phyloP scores from a whole-genome alignment of 2,113 vertebrate genomes.

The Desmodus rotundus region DNA sequence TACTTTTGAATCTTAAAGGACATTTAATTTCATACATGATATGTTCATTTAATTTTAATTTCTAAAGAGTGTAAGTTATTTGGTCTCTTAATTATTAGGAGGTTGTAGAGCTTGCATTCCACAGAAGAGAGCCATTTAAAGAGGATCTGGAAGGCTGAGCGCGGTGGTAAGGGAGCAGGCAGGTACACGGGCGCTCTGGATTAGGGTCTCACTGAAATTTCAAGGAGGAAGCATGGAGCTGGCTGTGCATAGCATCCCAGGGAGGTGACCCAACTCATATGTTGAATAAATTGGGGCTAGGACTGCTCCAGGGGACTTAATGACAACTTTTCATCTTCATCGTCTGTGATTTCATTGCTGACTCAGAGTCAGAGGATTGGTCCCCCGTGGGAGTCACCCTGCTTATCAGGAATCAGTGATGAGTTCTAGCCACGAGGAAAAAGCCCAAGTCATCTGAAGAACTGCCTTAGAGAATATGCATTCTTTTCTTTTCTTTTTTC shows the following conservation, averaged over 20 bases:
- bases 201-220: conserved; percentile 40
- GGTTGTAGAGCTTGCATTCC: conserved; percentile 4
- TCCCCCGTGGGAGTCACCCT: neutral
- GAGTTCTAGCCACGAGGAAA: neutral
- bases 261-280: neutral
- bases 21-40: neutral
- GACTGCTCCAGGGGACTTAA: neutral
- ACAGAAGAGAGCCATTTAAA: conserved; percentile 46
- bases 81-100: conserved; percentile 32
- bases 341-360: conserved; percentile 6
- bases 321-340: conserved; percentile 1
- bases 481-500: neutral
- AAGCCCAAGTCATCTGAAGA: neutral
- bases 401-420: neutral
- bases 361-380: neutral
- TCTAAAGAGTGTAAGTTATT: conserved; percentile 9
- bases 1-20: neutral
- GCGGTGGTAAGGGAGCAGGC: neutral
- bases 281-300: neutral
- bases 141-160: conserved; percentile 25
- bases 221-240: neutral
- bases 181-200: neutral
- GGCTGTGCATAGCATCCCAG: neutral
- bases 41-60: conserved; percentile 1
- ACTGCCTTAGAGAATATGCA: neutral